Base-by-base conservation (phyloP, 53 echinoderm and acorn worm genomes). In the Holothuria leucospilota region DNA sequence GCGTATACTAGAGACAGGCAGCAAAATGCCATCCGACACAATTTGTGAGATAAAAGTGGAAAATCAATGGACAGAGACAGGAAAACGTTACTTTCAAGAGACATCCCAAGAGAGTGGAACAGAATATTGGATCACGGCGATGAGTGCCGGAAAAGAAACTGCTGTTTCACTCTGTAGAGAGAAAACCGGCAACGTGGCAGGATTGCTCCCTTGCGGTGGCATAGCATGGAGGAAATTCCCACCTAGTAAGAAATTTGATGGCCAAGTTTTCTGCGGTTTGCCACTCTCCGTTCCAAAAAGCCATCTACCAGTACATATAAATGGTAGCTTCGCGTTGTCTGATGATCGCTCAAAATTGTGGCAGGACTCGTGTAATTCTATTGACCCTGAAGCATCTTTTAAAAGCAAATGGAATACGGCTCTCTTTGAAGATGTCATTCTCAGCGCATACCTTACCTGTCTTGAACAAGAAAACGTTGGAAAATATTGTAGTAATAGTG, bases 321-420 rank as follows among this genome's bases (percentile, higher is more conserved):
- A 87, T 66, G 91, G 82, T 58, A 83, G 84, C 40, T 92, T 92
- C 49, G 90, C 87, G 2, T 39, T 90, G 2, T 86, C 85, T 27
- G 87, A 83, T 51, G 87, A 90, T 56, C 73, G 93, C 26, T 27
- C 72, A 20, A 83, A 65, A 42, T 51, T 93, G 23, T 80, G 81
- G 42, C 56, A 39, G 13, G 75, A 82, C n/a, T 34, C 28, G 0
- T 72, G 28, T 11, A 24, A 59, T 73, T 28, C 20, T 9, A 49
- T 25, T 11, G 51, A 73, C 20, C 56, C 28, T 58, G 12, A 49
- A 6, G 58, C 46, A 18, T 70, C 26, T 13, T 66, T 83, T 20
- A 83, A 67, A 29, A 28, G 38, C 11, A 82, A 87, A 39, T 91
- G 91, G 91, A 91, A 91, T 67, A 16, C 77, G 29, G 15, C 71